Evolutionary conservation across 2,888 invertebrate genomes (phyloP), one percentile per base, ranked within the genome.

Genomic region (Erpobdella octoculata): DNA sequence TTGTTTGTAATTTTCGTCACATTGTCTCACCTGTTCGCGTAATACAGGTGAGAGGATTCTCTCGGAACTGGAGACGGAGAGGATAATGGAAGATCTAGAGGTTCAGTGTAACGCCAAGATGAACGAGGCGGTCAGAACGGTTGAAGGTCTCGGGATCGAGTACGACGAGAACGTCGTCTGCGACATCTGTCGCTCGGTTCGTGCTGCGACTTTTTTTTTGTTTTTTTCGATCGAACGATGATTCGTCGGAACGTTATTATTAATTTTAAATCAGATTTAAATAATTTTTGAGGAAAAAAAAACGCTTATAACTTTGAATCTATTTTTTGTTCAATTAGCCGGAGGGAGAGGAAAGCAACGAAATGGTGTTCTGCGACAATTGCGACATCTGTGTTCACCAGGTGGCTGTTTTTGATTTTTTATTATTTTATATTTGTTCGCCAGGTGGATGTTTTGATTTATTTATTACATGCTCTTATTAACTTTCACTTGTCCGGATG

Each of bases 351-450:
- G 72, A 72, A n/a, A 41, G 48, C 48, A 72, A 72, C 37, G 72
- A 72, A 25, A 72, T 72, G 72, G 72, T 72, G 12, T 72, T 72
- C 38, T 72, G 72, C 86, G 98, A 98, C 86, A 90, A 91, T 80
- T 98, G 98, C 87, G 96, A 98, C 86, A 94, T 97, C 82, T 96
- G 96, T 86, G 96, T 98, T 78, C 98, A 98, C 86, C 95, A 96
- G 80, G 82, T 66, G 31, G n/a, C n/a, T 31, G 38, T 67, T n/a
- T n/a, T n/a, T n/a, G n/a, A n/a, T n/a, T n/a, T n/a, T n/a, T n/a
- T n/a, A n/a, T n/a, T n/a, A n/a, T n/a, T n/a, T n/a, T n/a, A n/a
- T n/a, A n/a, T n/a, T n/a, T n/a, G n/a, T n/a, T n/a, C n/a, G n/a
- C n/a, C n/a, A n/a, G n/a, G n/a, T n/a, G n/a, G n/a, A n/a, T n/a